phyloP scores from a whole-genome alignment of 37 sponge, comb jelly and placozoan species.

The Oopsacas minuta region DNA sequence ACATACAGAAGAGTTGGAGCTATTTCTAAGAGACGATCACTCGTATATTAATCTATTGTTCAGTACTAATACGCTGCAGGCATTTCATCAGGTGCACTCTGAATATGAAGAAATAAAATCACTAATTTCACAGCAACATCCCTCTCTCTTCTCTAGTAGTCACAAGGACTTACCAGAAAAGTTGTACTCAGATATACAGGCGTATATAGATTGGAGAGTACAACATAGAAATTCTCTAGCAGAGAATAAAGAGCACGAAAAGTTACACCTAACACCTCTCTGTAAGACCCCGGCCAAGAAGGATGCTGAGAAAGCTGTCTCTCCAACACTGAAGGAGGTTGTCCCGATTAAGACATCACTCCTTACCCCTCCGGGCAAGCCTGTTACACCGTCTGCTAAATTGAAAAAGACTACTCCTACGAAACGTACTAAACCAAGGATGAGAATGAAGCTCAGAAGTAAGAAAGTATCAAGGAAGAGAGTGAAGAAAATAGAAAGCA shows the following conservation, averaged over 20 bases:
- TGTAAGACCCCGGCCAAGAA: not conserved
- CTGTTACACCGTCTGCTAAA: not conserved
- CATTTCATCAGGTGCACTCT: slow-evolving; percentile 2
- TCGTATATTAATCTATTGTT: not conserved
- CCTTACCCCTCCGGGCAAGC: not conserved
- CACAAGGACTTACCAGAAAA: slow-evolving; percentile 10
- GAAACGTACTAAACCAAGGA: not conserved
- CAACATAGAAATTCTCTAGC: not conserved
- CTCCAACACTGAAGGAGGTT: not conserved
- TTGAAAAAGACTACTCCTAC: not conserved
- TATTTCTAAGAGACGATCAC: slow-evolving; percentile 8
- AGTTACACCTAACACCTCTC: not conserved
- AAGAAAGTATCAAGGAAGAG: not conserved
- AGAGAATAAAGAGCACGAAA: not conserved
- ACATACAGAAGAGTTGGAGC: not conserved
- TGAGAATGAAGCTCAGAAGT: not conserved
- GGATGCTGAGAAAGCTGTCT: not conserved
- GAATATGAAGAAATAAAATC: slow-evolving; percentile 6
- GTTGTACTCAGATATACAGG: not conserved
- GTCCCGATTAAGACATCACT: not conserved
- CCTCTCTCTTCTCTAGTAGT: not conserved
- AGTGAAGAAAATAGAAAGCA: not conserved
- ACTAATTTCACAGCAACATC: not conserved
- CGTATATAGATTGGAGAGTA: not conserved
- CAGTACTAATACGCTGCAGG: slow-evolving; percentile 2